Evolutionary conservation across 2,888 invertebrate genomes (phyloP), one percentile per base, ranked within the genome.

Genomic region (Watsonalla binaria): DNA sequence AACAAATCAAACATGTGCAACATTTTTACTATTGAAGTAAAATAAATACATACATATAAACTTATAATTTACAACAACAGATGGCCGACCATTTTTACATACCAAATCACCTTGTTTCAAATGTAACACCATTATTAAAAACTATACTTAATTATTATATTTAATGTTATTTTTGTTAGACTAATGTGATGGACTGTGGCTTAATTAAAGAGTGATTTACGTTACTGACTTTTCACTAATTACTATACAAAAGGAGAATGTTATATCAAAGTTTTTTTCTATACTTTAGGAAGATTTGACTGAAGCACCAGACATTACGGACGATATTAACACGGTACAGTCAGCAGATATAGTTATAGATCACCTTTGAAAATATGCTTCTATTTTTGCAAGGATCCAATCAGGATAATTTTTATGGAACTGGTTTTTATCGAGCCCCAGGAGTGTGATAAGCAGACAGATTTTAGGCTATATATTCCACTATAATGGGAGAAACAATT

Each of bases 161-260:
- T 59, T 62, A 63, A 73, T 71, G 74, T 74, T 66, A 70, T 63
- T 65, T 68, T 63, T 72, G 68, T 72, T 76, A 72, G 62, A 58
- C 73, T 76, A 80, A 56, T 81, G 81, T 82, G 78, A 82, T 82
- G 82, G 76, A 81, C 79, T 78, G 71, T 73, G 68, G 65, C 61
- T 72, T 78, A 67, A 69, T 51, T 57, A 56, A n/a, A 57, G 62
- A 65, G 60, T 68, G 59, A 74, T 78, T 70, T 71, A 24, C 24
- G 68, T 72, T 76, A 73, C 58, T 74, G 72, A 72, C 74, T 76
- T 56, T 67, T 72, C 66, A 66, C 49, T 24, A 24, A 24, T 24
- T 51, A 54, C 59, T 65, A 65, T 56, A 57, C 51, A 66, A 61
- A 56, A 65, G 59, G 66, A 66, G 67, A 61, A 61, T 59, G 55